These are phyloP conservation scores for Nerophis lumbriciformis DNA, from an alignment of 2,113 vertebrate species.

Conservation along the genomic window DNA sequence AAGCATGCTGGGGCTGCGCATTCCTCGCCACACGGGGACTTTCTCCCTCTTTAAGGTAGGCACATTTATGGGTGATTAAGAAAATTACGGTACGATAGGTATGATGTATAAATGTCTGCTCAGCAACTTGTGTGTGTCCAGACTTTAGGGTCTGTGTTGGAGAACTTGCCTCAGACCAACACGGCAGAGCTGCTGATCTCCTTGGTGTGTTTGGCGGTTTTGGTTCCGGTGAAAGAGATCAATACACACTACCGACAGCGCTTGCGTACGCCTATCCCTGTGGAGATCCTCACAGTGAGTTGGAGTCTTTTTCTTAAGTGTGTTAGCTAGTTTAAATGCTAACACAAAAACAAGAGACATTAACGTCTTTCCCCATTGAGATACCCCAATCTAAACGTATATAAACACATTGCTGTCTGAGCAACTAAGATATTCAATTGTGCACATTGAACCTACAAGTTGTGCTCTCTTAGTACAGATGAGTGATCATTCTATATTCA, in stretches of 20 bases:
- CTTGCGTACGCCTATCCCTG: conserved; percentile 82
- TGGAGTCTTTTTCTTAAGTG: not conserved
- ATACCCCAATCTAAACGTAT: no score
- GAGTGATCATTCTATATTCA: no score
- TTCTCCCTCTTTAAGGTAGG: conserved; percentile 86
- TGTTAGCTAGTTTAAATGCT: not conserved
- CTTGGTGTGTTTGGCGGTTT: conserved; percentile 75
- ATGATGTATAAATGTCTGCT: conserved; percentile 3
- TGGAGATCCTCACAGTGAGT: conserved; percentile 84
- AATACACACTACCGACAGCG: conserved; percentile 79
- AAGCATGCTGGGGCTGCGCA: conserved; percentile 82
- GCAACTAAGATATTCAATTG: no score
- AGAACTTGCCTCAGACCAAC: conserved; percentile 78
- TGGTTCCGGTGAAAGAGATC: conserved; percentile 85
- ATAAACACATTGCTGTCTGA: no score
- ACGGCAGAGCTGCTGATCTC: conserved; percentile 82
- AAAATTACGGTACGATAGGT: not conserved
- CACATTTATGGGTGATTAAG: not conserved
- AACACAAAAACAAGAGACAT: no score
- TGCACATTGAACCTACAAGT: no score
- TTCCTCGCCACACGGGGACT: conserved; percentile 79
- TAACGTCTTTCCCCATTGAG: no score
- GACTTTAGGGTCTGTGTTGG: conserved; percentile 81
- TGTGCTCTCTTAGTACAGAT: no score
- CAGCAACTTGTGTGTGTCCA: conserved; percentile 49